Base-by-base conservation (phyloP, 2,113 vertebrate species). In the Callipepla californica region DNA sequence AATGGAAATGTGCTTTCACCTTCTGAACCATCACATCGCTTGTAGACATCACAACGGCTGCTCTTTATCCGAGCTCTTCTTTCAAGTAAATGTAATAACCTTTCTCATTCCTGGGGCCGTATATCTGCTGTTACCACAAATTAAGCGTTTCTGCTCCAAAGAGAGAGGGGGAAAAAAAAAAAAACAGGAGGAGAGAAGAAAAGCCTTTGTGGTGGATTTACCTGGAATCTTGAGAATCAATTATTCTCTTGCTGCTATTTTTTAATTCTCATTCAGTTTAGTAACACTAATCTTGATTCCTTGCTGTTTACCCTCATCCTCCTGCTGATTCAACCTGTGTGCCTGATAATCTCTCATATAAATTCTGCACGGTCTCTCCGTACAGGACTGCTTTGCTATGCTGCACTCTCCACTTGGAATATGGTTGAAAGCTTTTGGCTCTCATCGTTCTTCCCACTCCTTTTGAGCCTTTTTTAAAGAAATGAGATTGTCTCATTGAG, bases 281-380 rank as follows among this genome's bases (percentile, higher is more conserved):
- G 19, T 79, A 78, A 65, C 80, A 28, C 85, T 97, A 83, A 95
- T 97, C 95, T 94, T 94, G 94, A 73, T 93, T 94, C 88, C 80
- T 44, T 2, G 3, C 90, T 85, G 79, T 95, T 96, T 92, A 79
- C 85, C 18, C 77, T 75, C 80, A 65, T 87, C 45, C 80, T 95
- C 79, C 68, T 77, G 69, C 94, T 85, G 88, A 94, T 96, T 91
- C 90, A 44, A n/a, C 91, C 90, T 73, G 14, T 18, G 13, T 76
- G 69, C 76, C 77, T 83, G 45, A 84, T 96, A 96, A 97, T 97
- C 95, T 95, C 92, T 90, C 72, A 80, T 93, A 90, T 61, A 82
- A 93, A 95, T 95, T 95, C 83, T 85, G 40, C 3, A 63, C 72
- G 87, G 68, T 45, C 89, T 80, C 77, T 50, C 82, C 83, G 40